phyloP scores from a whole-genome alignment of 2,888 invertebrate genomes.

The Cotesia congregata region DNA sequence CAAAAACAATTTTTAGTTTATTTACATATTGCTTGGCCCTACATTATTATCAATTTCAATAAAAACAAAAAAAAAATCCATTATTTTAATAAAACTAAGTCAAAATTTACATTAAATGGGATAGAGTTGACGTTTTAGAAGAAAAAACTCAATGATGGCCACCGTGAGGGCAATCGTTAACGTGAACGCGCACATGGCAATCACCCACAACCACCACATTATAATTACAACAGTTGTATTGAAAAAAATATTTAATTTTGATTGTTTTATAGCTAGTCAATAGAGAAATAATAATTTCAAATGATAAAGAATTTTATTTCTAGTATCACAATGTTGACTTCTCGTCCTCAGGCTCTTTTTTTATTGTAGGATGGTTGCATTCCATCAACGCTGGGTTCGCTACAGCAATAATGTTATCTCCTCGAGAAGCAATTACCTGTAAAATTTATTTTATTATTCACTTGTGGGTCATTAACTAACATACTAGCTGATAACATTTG shows the following conservation, averaged over 20 bases:
- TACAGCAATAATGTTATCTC: conserved; percentile 90
- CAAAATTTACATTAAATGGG: background rate
- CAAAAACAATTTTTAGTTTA: conserved; percentile 35
- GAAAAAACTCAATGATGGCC: background rate
- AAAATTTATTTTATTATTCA: background rate
- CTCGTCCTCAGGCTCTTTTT: conserved; percentile 66
- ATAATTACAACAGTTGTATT: conserved; percentile 11
- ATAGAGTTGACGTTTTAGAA: background rate
- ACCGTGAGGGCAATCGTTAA: background rate
- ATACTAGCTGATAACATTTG: too few relatives aligned
- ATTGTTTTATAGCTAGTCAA: background rate
- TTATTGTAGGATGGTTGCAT: conserved; percentile 67
- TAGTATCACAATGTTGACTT: conserved; percentile 66
- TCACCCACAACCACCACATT: background rate
- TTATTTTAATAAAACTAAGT: conserved; percentile 20
- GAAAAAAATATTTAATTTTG: background rate
- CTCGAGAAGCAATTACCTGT: conserved; percentile 86
- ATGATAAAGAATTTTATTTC: background rate
- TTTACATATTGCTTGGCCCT: conserved; percentile 49
- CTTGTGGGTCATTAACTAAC: too few relatives aligned
- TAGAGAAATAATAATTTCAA: conserved; percentile 45
- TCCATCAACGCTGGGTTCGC: conserved; percentile 84
- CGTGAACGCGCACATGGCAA: background rate
- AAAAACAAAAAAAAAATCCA: conserved; percentile 24
- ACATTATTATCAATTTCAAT: conserved; percentile 6